Evolutionary conservation across 2,888 invertebrate genomes (phyloP), one percentile per base, ranked within the genome.

Genomic region (Callimorpha dominula): DNA sequence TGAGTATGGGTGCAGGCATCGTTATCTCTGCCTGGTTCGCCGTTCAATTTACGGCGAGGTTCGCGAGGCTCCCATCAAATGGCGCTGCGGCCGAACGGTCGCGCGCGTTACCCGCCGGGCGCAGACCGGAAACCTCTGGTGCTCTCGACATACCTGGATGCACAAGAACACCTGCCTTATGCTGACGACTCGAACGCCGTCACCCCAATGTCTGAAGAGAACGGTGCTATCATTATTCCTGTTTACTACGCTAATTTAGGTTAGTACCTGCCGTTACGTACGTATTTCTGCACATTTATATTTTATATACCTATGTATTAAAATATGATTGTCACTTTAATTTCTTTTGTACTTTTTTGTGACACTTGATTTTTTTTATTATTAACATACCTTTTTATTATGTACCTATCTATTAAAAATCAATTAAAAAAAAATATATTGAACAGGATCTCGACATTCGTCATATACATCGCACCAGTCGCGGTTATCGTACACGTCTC

Each of bases 181-280:
- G 99, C 99, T 74, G 99, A 99, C 93, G 99, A 99, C 95, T 99
- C 99, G 80, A 98, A 98, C 90, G 99, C 99, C 81, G 99, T 99
- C 76, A 99, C 99, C 78, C 99, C 99, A 72, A 99, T 99, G 98
- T 99, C 99, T 81, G 99, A 99, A 96, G 99, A 99, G 95, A 99
- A 99, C 94, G 99, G 99, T 90, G 98, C 98, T 91, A 98, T 99
- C 94, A 98, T 99, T 88, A 98, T 99, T 88, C 98, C 98, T 75
- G 97, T 98, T 91, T 98, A 98, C 95, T 98, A 98, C 92, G 97
- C 98, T 87, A 98, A 97, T 95, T 96, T 98, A 96, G 98, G 98
- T 97, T 89, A 87, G 92, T 87, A 79, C 68, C 6, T 50, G 43
- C 1, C 9, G 11, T 15, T 40, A 8, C 9, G 8, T 46, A 9